Evolutionary conservation across 2,888 invertebrate genomes (phyloP), one percentile per base, ranked within the genome.

Genomic region (Ephialtes manifestator): DNA sequence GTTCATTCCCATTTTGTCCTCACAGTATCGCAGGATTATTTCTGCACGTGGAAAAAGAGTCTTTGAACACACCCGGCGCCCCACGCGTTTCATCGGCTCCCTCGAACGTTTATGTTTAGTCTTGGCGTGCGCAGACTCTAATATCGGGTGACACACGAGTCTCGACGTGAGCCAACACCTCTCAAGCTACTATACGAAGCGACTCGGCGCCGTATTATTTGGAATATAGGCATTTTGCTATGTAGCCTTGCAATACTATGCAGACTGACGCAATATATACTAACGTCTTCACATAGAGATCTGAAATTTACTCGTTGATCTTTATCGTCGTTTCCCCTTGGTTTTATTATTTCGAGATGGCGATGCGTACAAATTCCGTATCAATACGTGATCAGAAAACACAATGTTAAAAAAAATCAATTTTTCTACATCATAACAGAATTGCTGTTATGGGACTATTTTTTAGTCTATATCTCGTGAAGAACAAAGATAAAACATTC

Each of bases 61-160:
- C 46, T 75, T 53, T 24, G 20, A 70, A 60, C 63, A 35, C 63
- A 48, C 13, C 43, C 48, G 77, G 65, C 46, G 65, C 24, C 51
- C 31, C 63, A 39, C 68, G 63, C 35, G 63, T 81, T 81, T 78
- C 35, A 53, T 70, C 78, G 68, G 20, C 78, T 70, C 53, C n/a
- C 10, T n/a, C n/a, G 51, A 74, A 75, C 60, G 84, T 86, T 87
- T 85, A 82, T 87, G 85, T 87, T 86, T 87, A 87, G 82, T 87
- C 86, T 87, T 74, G 83, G 84, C 74, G 58, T 82, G 77, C 72
- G 79, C 58, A 55, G 68, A 77, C 71, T 81, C 77, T 68, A 79
- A 86, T 84, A 83, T 81, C 79, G 84, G 76, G 81, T 80, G 81
- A 68, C 79, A 35, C 71, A 55, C 72, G 18, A 31, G 68, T 74